These are phyloP conservation scores for Chaetodon trifasciatus DNA, from an alignment of 2,797 vertebrate genomes.

Conservation along the genomic window DNA sequence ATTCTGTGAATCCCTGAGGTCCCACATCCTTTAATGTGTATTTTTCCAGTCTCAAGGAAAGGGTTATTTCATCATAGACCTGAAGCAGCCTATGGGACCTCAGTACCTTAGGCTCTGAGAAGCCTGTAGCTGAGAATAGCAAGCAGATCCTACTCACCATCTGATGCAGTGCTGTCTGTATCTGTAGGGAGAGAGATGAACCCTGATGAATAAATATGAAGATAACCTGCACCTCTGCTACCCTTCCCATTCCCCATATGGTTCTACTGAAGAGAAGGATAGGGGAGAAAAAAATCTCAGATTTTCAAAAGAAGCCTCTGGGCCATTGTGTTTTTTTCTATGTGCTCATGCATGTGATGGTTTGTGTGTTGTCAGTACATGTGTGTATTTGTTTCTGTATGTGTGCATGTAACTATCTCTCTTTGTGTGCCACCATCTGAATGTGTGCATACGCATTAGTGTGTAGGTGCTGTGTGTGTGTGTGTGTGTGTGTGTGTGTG, in stretches of 20 bases:
- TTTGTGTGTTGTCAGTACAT: slow-evolving; percentile 31
- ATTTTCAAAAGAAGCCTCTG: slow-evolving; percentile 75
- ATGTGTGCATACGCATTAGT: slow-evolving; percentile 57
- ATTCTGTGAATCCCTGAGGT: slow-evolving; percentile 32
- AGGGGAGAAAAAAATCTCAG: slow-evolving; percentile 32
- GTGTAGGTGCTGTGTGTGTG: slow-evolving; percentile 27
- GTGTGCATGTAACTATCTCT: slow-evolving; percentile 41
- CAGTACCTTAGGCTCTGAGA: slow-evolving; percentile 53
- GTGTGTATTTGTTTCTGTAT: slow-evolving; percentile 56
- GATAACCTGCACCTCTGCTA: slow-evolving; percentile 81
- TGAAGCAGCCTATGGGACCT: slow-evolving; percentile 56
- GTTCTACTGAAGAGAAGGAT: slow-evolving; percentile 69
- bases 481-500: slow-evolving; percentile 41
- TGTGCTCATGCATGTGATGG: slow-evolving; percentile 45
- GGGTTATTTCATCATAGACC: slow-evolving; percentile 54
- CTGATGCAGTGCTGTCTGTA: slow-evolving; percentile 72
- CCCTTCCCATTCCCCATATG: slow-evolving; percentile 76
- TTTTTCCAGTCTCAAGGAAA: slow-evolving; percentile 53
- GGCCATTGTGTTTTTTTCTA: slow-evolving; percentile 69
- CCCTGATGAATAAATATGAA: slow-evolving; percentile 87
- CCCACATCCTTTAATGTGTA: slow-evolving; percentile 28
- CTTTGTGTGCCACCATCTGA: slow-evolving; percentile 73
- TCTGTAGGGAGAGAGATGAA: slow-evolving; percentile 74
- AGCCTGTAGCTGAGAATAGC: slow-evolving; percentile 75
- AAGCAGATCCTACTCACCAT: slow-evolving; percentile 68